Base-by-base conservation (phyloP, 2,113 vertebrate species). In the Vulpes lagopus region DNA sequence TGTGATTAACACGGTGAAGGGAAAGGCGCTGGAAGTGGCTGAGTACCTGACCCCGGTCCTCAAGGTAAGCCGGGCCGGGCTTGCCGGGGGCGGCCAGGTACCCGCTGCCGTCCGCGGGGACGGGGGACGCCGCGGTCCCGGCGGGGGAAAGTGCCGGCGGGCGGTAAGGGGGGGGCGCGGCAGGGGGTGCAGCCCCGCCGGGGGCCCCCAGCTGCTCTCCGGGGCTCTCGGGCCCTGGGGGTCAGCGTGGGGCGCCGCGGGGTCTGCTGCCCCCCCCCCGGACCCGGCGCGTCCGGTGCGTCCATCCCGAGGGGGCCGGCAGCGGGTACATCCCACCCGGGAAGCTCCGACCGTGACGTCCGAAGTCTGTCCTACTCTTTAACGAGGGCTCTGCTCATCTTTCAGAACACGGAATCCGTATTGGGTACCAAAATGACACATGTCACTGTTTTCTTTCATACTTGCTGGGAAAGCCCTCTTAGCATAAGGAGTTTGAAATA, bases 1-100 rank as follows among this genome's bases (percentile, higher is more conserved):
- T 99, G 99, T 99, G 27, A 99, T 99, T 91, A 99, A 99, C 98
- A 99, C 99, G 1, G 99, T 99, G 98, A 99, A 99, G 96, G 99
- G 99, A 93, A 99, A 99, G 62, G 99, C 99, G 4, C 98, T 99
- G 74, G 99, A 99, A 9, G 99, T 99, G 98, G 99, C 99, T 3
- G 99, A 99, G 99, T 99, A 99, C 83, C 99, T 99, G 94, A 99
- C 99, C 1, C 99, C 99, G 1, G 99, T 99, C 27, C 97, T 99
- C 83, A 99, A 99, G 99, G 99, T 99, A 99, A 99, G 97, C 32
- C 43, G 59, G 91, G 57, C 95, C 23, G 57, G 60, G 78, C 92
- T 59, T 16, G 65, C 60, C 85, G 0, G 43, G 91, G 73, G 59
- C 65, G 59, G 67, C 30, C 87, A 38, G 43, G 65, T 60, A 6